Percentiles rank a stretch among this genome's conserved stretches.
Evolutionary conservation across 2,797 vertebrate genomes (phyloP).

Genomic region (Naso thynnoides): DNA sequence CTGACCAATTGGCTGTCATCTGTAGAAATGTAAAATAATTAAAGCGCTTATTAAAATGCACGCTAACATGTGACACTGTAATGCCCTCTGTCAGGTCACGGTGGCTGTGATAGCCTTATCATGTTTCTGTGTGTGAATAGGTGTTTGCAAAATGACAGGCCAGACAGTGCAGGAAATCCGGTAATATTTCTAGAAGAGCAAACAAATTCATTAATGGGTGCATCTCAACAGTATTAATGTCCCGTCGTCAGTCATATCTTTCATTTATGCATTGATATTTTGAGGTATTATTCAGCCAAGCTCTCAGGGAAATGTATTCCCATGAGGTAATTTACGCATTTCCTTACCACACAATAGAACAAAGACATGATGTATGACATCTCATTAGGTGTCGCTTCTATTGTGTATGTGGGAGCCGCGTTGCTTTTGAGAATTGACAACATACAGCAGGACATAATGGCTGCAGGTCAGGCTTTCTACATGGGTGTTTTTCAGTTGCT

Average conservation of each 20-base stretch:
- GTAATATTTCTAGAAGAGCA: neutral
- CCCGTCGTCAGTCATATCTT: neutral
- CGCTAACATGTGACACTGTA: slow-evolving; percentile 40
- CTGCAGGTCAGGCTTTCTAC: neutral
- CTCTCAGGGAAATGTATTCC: slow-evolving; percentile 5
- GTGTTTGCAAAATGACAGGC: slow-evolving; percentile 26
- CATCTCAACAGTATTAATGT: neutral
- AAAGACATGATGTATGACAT: slow-evolving; percentile 8
- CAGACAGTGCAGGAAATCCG: slow-evolving; percentile 7
- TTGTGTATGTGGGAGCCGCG: neutral
- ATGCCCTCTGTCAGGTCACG: slow-evolving; percentile 26
- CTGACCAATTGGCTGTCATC: slow-evolving; percentile 66
- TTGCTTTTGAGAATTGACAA: neutral
- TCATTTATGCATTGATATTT: slow-evolving; percentile 9
- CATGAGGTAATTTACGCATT: neutral
- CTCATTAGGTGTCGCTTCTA: slow-evolving; percentile 11
- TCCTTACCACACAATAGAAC: slow-evolving; percentile 7
- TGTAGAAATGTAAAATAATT: slow-evolving; percentile 52
- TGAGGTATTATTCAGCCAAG: neutral
- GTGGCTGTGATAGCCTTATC: slow-evolving; percentile 37
- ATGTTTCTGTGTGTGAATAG: slow-evolving; percentile 8
- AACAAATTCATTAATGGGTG: slow-evolving; percentile 3
- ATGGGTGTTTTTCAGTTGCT: neutral
- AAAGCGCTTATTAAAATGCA: slow-evolving; percentile 52
- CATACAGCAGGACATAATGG: neutral